A percentile compares a stretch with the other conserved stretches of the same genome.
phyloP scores from a whole-genome alignment of 2,113 vertebrate genomes.

The Paramormyrops kingsleyae region DNA sequence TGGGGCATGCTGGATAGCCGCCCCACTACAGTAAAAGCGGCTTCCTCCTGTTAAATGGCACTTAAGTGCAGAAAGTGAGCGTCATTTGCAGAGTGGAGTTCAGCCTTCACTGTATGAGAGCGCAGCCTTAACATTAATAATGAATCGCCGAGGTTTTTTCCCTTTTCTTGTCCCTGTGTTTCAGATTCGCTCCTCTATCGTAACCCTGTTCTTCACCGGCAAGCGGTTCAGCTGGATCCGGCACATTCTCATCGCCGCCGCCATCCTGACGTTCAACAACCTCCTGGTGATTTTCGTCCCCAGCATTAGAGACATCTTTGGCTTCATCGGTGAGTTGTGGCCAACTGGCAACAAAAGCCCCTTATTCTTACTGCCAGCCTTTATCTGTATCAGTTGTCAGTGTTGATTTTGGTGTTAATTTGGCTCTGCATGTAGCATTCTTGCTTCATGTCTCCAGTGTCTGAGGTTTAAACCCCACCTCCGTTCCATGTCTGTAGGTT shows the following conservation, averaged over 20 bases:
- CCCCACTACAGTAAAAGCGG: neutral
- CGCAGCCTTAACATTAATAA: neutral
- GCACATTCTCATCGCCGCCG: constrained; percentile 77
- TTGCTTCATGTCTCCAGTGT: neutral
- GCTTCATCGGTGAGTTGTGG: constrained; percentile 83
- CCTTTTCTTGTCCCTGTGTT: neutral
- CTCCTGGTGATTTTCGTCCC: constrained; percentile 93
- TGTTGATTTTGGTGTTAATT: neutral
- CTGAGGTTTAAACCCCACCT: neutral
- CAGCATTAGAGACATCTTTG: constrained; percentile 94
- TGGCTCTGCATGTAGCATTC: neutral
- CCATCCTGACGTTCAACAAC: constrained; percentile 78
- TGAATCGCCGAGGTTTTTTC: neutral
- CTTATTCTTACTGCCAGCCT: neutral
- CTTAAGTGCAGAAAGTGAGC: neutral
- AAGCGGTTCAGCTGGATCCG: constrained; percentile 89
- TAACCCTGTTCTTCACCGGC: constrained; percentile 73
- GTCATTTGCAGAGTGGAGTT: too few relatives aligned
- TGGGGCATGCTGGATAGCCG: neutral
- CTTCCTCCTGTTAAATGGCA: neutral
- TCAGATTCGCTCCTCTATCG: constrained; percentile 91
- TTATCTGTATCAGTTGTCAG: neutral
- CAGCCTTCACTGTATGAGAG: neutral
- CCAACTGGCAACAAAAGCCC: neutral
- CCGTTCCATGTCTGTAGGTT: neutral